Evolutionary conservation across 2,113 vertebrate genomes (phyloP), one percentile per base, ranked within the genome.

Genomic region (Hypocryptadius cinnamomeus): DNA sequence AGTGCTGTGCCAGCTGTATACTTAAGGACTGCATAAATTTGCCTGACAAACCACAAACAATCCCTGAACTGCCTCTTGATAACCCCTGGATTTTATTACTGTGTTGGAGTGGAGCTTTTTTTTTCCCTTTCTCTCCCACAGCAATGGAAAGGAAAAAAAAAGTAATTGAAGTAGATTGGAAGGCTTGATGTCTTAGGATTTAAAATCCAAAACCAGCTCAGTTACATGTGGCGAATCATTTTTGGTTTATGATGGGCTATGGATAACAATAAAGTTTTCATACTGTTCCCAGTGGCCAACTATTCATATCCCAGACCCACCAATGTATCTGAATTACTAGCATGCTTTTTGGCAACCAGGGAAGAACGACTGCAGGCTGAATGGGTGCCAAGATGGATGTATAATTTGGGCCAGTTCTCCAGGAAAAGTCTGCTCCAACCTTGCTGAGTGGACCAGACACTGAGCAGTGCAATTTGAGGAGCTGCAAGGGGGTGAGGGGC

Each of bases 271-370:
- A 71, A 93, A 86, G 72, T 83, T 70, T 85, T 90, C 76, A 18
- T 86, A 84, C 39, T 60, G 76, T 64, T 95, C 95, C 85, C 85
- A 57, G 57, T 93, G 87, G 95, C 82, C 85, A 88, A 35, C 72
- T 94, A 83, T 90, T 92, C 87, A 57, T 68, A 80, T 78, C 87
- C 87, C 91, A 95, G 87, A 65, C 91, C 71, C 82, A 90, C 61
- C 44, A 76, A 71, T 63, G 18, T 56, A 92, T 94, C 68, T 91
- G 93, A 91, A 86, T 84, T 88, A 64, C 64, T 84, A 63, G 51
- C 76, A 42, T 51, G 56, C 53, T 35, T 86, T 85, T 54, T 95
- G 95, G 94, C 90, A 92, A 80, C 17, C 25, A 42, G 61, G 30
- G 28, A 57, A 92, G 60, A 94, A 80, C 81, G 87, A 65, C 70